Base-by-base conservation (phyloP, 1,140 invertebrate genomes). In the Aphaenogaster ashmeadi region DNA sequence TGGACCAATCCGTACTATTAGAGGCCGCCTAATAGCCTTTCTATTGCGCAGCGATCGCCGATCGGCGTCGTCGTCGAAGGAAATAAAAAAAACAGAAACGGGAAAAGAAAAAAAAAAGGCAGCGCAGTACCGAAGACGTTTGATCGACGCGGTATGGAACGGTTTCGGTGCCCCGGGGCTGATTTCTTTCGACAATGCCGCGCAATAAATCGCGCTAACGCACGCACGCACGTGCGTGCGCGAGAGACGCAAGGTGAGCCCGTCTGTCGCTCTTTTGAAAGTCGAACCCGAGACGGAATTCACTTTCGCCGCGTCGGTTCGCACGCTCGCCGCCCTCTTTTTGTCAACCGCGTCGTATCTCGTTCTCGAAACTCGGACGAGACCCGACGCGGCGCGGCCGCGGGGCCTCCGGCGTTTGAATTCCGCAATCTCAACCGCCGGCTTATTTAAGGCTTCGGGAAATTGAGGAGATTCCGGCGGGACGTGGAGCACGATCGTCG, bases 281-380 rank as follows among this genome's bases (percentile, higher is more conserved):
- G 90, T 89, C 89, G 83, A 80, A 54, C 80, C 67, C 56, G 41
- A 78, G 44, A 56, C 69, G 90, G 91, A 92, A 91, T 92, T 92
- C 87, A 92, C 92, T 92, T 92, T 92, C 92, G 90, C 91, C 69
- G 79, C 80, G 80, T 78, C 15, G 62, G 86, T 89, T 92, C 91
- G 80, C 91, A 89, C 90, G 89, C 91, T 90, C 89, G 86, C 77
- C 89, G 91, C 88, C 90, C 88, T 88, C 88, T 90, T 92, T 92
- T 91, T 91, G 88, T 80, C 90, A 85, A 90, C 56, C 87, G 71
- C 58, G 52, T 56, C 41, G 54, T 69, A 71, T 84, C 80, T 87
- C 71, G 89, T 58, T 90, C 72, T 67, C 58, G 85, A 81, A 81
- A 77, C 86, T 41, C 78, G 86, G 50, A 81, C 67, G 60, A 69